Evolutionary conservation across 2,113 vertebrate genomes (phyloP).

Genomic region (Oncorhynchus kisutch): DNA sequence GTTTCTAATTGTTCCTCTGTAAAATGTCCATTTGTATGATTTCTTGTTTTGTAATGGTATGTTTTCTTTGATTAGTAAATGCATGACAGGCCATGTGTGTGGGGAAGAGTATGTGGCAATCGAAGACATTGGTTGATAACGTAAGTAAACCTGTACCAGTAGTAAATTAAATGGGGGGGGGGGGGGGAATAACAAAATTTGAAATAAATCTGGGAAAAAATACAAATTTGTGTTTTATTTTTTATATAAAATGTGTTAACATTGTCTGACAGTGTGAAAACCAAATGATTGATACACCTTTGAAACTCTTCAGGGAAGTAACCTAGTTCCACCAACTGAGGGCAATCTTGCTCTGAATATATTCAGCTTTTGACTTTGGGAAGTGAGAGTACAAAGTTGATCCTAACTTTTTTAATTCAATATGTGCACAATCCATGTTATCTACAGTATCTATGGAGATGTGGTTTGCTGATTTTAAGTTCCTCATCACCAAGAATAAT

Average conservation of each 20-base stretch:
- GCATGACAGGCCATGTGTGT: constrained; percentile 43
- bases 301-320: neutral
- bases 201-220: constrained; percentile 59
- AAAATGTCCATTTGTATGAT: constrained; percentile 61
- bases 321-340: neutral
- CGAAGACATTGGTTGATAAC: constrained; percentile 24
- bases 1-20: constrained; percentile 37
- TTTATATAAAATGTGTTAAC: constrained; percentile 61
- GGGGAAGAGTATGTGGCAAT: constrained; percentile 44
- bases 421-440: too few species aligned
- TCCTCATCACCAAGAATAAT: too few species aligned
- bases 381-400: too few species aligned
- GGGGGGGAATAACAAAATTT: constrained; percentile 53
- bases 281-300: neutral
- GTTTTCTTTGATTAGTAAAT: constrained; percentile 49
- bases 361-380: too few species aligned
- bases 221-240: constrained; percentile 32
- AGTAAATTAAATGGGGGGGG: constrained; percentile 44
- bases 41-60: constrained; percentile 43
- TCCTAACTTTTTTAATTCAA: too few species aligned
- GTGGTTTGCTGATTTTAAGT: too few species aligned
- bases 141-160: constrained; percentile 31
- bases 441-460: too few species aligned
- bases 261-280: too few species aligned
- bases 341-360: neutral